Evolutionary conservation across 2,888 invertebrate species (phyloP).

Genomic region (Drosophila anomalipes): DNA sequence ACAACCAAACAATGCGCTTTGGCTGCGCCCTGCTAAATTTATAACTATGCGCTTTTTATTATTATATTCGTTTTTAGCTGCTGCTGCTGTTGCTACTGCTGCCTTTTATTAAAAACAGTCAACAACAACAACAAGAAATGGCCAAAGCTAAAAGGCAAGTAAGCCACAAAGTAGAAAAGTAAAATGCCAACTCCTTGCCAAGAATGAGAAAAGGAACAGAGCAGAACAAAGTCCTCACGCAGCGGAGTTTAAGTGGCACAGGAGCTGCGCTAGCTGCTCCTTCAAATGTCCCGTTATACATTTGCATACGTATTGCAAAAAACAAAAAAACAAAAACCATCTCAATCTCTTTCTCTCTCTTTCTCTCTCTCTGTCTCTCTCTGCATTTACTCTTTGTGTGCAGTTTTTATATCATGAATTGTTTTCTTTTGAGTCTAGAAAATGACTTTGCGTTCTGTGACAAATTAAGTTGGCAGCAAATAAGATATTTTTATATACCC

Average conservation of each 20-base stretch:
- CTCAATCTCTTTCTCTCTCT: slow-evolving; percentile 24
- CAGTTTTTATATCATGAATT: slow-evolving; percentile 74
- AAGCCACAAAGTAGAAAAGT: slow-evolving; percentile 79
- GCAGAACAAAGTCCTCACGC: slow-evolving; percentile 50
- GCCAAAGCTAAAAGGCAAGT: slow-evolving; percentile 78
- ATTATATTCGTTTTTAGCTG: slow-evolving; percentile 38
- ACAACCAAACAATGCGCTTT: slow-evolving; percentile 68
- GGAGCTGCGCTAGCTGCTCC: slow-evolving; percentile 46
- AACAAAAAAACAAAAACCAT: slow-evolving; percentile 28
- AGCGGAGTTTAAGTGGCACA: slow-evolving; percentile 72
- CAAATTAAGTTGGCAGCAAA: slow-evolving; percentile 77
- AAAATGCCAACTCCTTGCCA: slow-evolving; percentile 72
- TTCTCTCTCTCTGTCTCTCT: slow-evolving; percentile 15
- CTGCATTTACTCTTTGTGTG: slow-evolving; percentile 50
- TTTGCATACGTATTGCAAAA: slow-evolving; percentile 74
- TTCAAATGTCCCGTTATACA: slow-evolving; percentile 49
- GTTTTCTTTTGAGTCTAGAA: slow-evolving; percentile 60
- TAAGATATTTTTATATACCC: slow-evolving; percentile 61
- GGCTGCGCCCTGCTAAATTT: slow-evolving; percentile 72
- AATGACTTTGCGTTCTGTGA: slow-evolving; percentile 70
- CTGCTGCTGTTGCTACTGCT: slow-evolving; percentile 30
- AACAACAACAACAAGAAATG: slow-evolving; percentile 65
- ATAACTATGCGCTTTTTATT: slow-evolving; percentile 74
- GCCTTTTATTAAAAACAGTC: slow-evolving; percentile 74
- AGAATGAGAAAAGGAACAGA: slow-evolving; percentile 44